These are phyloP conservation scores for Aphrophora alni DNA, from an alignment of 2,888 invertebrate genomes.

Conservation along the genomic window DNA sequence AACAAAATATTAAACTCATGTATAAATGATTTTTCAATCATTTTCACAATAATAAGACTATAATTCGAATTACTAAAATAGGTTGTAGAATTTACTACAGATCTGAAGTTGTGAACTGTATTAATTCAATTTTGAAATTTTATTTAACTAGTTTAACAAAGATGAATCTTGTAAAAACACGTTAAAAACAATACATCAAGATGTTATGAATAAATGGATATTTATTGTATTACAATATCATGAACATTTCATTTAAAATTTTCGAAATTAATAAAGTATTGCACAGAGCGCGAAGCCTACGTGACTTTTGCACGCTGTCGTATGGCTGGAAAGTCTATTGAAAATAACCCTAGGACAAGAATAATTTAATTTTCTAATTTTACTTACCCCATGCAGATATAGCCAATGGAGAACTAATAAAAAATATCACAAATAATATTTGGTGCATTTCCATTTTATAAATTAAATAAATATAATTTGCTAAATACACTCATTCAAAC, in stretches of 20 bases:
- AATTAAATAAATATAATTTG: conserved; percentile 1
- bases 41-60: no score
- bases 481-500: conserved; percentile 6
- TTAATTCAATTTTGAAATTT: background rate
- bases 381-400: background rate
- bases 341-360: conserved; percentile 22
- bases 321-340: conserved; percentile 56
- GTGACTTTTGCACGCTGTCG: conserved; percentile 61
- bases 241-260: background rate
- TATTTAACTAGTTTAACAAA: background rate
- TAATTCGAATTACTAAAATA: no score
- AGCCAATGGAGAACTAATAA: background rate
- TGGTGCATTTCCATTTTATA: conserved; percentile 5
- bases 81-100: no score
- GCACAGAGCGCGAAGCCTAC: conserved; percentile 60
- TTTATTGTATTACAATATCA: background rate
- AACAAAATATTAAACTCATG: no score
- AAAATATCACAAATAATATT: conserved; percentile 5
- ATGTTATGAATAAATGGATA: background rate
- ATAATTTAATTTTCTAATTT: background rate
- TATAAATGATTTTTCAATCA: no score
- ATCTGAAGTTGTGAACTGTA: no score
- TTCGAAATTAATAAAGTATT: background rate
- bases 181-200: background rate
- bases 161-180: background rate